Evolutionary conservation across 2,888 invertebrate genomes (phyloP).

Genomic region (Stramonita haemastoma): DNA sequence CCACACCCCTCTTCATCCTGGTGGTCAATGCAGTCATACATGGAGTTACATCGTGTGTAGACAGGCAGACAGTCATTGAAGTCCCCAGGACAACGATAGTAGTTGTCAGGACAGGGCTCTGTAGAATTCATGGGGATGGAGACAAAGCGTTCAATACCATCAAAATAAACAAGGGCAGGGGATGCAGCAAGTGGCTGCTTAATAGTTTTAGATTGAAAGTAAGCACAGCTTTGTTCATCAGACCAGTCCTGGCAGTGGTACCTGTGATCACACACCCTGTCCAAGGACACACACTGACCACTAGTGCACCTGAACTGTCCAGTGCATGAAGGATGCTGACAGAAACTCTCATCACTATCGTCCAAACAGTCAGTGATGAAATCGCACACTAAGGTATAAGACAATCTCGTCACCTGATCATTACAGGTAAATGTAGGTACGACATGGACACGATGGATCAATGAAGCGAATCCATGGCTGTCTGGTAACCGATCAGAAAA

Average conservation of each 20-base stretch:
- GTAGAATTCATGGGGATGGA: not conserved
- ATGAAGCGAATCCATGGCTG: not conserved
- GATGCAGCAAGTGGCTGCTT: not conserved
- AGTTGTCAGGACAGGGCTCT: not conserved
- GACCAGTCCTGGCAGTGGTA: not conserved
- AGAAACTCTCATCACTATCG: not conserved
- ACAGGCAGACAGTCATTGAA: constrained; percentile 11
- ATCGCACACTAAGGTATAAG: not conserved
- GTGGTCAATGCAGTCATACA: not conserved
- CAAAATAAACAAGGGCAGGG: not conserved
- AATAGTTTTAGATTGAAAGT: not conserved
- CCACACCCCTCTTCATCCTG: not conserved
- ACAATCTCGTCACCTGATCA: not conserved
- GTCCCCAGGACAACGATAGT: constrained; percentile 4
- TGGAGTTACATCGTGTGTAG: constrained; percentile 7
- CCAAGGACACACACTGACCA: not conserved
- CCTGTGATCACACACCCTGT: not conserved
- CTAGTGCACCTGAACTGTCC: not conserved
- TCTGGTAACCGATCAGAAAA: not conserved
- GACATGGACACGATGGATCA: not conserved
- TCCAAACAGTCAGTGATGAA: not conserved
- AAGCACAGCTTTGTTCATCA: not conserved
- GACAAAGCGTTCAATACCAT: not conserved
- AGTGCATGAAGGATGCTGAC: not conserved
- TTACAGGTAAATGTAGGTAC: not conserved